phyloP scores from a whole-genome alignment of 1,140 invertebrate genomes.

The Heliconius hewitsoni region DNA sequence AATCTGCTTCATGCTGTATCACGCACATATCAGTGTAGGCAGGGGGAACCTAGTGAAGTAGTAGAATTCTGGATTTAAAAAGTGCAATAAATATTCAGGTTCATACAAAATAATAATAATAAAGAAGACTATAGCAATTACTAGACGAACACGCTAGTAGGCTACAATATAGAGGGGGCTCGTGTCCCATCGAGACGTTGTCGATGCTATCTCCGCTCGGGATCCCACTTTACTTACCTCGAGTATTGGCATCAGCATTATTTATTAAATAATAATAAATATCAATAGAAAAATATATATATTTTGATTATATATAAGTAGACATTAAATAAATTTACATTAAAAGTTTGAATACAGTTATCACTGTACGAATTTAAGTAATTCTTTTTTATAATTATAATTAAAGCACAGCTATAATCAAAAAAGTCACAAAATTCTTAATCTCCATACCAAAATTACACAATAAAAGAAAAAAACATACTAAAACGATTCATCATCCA shows the following conservation, averaged over 20 bases:
- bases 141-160: constrained; percentile 42
- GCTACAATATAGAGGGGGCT: constrained; percentile 50
- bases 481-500: background rate
- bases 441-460: too few relatives aligned
- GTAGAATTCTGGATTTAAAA: too few relatives aligned
- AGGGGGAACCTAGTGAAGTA: too few relatives aligned
- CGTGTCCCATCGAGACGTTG: constrained; percentile 51
- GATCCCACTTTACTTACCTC: constrained; percentile 21
- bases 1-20: too few relatives aligned
- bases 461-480: too few relatives aligned
- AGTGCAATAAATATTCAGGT: background rate
- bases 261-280: background rate
- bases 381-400: too few relatives aligned
- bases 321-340: too few relatives aligned
- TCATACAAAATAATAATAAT: constrained; percentile 11
- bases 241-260: constrained; percentile 24
- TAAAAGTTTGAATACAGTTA: too few relatives aligned
- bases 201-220: constrained; percentile 29
- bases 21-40: too few relatives aligned
- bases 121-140: constrained; percentile 42
- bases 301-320: too few relatives aligned
- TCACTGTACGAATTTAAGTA: too few relatives aligned
- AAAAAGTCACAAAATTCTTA: background rate
- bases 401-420: background rate
- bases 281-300: background rate